Conservation (phyloP, 2,113 vertebrate genomes). For the Hydrolagus affinis region DNA sequence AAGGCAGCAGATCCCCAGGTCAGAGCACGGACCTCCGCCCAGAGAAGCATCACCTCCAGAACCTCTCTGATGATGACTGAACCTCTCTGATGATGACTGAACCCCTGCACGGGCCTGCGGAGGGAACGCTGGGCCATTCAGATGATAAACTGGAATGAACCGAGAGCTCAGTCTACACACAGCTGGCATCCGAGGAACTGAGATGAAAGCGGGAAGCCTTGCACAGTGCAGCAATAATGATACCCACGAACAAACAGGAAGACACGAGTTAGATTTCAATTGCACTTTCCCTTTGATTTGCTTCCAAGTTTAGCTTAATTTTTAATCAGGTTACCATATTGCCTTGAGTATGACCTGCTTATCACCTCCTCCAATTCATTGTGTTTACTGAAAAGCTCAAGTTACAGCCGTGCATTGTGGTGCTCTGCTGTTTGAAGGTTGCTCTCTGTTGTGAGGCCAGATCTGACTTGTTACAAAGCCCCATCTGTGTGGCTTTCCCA, state of each 20-base stretch:
- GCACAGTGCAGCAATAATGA: conserved; percentile 1
- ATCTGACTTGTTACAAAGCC: conserved; percentile 18
- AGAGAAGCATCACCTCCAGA: too few species aligned
- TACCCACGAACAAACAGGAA: conserved; percentile 20
- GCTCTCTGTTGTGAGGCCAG: conserved; percentile 4
- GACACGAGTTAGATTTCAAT: conserved; percentile 30
- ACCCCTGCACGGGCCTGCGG: too few species aligned
- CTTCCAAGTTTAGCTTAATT: conserved; percentile 28
- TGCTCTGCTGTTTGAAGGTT: conserved; percentile 20
- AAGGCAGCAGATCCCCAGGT: too few species aligned
- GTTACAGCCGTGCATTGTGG: background rate
- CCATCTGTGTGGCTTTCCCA: conserved; percentile 13
- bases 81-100: too few species aligned
- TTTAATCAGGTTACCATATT: conserved; percentile 32
- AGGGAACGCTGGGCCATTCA: too few species aligned
- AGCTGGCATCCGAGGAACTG: conserved; percentile 17
- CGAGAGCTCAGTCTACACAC: background rate
- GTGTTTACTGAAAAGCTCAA: conserved; percentile 11
- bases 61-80: too few species aligned
- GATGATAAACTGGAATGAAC: too few species aligned
- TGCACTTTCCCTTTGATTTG: conserved; percentile 29
- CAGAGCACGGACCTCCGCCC: too few species aligned
- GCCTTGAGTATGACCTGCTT: conserved; percentile 23
- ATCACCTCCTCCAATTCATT: conserved; percentile 21
- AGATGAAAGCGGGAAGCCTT: conserved; percentile 20